phyloP scores from a whole-genome alignment of 2,113 vertebrate genomes.

The Saccopteryx bilineata region DNA sequence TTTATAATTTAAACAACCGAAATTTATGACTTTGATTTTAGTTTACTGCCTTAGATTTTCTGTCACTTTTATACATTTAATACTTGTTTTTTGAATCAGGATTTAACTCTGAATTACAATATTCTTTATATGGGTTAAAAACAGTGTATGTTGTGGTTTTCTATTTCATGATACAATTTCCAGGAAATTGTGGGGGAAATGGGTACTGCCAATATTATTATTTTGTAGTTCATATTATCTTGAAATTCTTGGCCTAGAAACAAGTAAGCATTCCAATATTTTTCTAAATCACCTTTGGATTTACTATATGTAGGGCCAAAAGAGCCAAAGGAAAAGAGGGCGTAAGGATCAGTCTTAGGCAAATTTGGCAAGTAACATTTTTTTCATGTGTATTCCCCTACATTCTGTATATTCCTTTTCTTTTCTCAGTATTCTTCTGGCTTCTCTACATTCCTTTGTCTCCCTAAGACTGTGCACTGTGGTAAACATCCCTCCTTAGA shows the following conservation, averaged over 20 bases:
- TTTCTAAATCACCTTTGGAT: slow-evolving; percentile 60
- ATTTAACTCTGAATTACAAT: slow-evolving; percentile 64
- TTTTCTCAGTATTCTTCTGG: not conserved
- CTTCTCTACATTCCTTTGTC: not conserved
- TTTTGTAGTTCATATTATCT: slow-evolving; percentile 46
- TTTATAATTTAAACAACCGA: not conserved
- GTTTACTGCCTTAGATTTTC: slow-evolving; percentile 28
- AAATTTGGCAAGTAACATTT: not conserved
- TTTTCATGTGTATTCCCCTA: not conserved
- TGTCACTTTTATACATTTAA: slow-evolving; percentile 49
- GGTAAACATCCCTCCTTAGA: not conserved
- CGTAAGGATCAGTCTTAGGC: not conserved
- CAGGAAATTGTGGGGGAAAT: slow-evolving; percentile 54
- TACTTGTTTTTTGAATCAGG: slow-evolving; percentile 26
- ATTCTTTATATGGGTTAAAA: slow-evolving; percentile 54
- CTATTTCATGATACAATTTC: slow-evolving; percentile 70
- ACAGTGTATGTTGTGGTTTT: slow-evolving; percentile 70
- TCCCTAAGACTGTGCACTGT: not conserved
- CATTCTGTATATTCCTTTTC: not conserved
- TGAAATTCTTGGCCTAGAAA: slow-evolving; percentile 61
- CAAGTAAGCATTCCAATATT: slow-evolving; percentile 64
- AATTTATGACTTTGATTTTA: slow-evolving; percentile 47
- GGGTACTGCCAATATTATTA: slow-evolving; percentile 49
- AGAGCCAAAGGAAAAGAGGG: not conserved
- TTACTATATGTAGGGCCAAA: slow-evolving; percentile 34